Percentiles rank a stretch among this genome's conserved stretches.
These are phyloP conservation scores for Potamilus streckersoni DNA, from an alignment of 1,140 invertebrate genomes.

Conservation along the genomic window DNA sequence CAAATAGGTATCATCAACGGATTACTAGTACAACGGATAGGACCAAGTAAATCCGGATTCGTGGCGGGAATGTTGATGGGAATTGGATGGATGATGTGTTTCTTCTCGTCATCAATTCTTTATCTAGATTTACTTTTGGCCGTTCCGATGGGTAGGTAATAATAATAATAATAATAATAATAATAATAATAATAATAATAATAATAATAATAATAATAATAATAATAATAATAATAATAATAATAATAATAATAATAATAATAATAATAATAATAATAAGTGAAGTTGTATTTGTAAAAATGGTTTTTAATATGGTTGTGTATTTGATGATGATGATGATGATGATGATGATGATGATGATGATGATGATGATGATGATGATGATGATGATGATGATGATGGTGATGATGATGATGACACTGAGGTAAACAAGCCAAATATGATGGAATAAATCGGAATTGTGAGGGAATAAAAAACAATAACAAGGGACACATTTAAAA, in stretches of 20 bases:
- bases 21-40: no score
- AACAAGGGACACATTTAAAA: background rate
- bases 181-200: background rate
- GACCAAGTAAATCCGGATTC: no score
- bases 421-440: background rate
- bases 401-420: background rate
- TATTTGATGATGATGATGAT: background rate
- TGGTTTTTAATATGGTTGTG: background rate
- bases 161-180: background rate
- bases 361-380: no score
- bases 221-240: no score
- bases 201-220: no score
- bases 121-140: no score
- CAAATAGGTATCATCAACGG: no score
- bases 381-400: background rate
- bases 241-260: background rate
- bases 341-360: no score
- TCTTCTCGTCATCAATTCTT: no score
- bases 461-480: background rate
- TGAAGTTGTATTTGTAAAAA: background rate
- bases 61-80: no score
- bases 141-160: background rate
- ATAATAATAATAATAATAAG: background rate
- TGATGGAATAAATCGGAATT: background rate
- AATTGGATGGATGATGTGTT: no score